Base-by-base conservation (phyloP, 1,140 invertebrate species). In the Octopus bimaculoides region DNA sequence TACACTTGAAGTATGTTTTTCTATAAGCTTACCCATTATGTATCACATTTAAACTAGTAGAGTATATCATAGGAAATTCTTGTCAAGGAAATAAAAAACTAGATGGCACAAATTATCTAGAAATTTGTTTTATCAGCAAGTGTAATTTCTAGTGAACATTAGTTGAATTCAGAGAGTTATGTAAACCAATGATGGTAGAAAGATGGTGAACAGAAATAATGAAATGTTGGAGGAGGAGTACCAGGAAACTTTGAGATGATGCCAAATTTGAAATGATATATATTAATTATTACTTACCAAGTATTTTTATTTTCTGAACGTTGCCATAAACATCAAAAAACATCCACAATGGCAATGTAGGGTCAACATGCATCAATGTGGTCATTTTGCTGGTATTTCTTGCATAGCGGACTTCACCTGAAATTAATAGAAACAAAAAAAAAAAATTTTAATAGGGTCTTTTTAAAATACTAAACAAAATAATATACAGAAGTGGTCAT, bases 261-360 rank as follows among this genome's bases (percentile, higher is more conserved):
- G 26, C 26, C 26, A 41, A 41, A 41, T 41, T 41, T 41, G 26
- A 41, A 41, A 41, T 41, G 26, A 41, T 41, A 41, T 41, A 41
- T 41, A 41, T 3, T n/a, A 66, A 12, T 5, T 5, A 79, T 4
- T 41, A 83, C 85, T 87, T 86, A 91, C 92, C 94, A 54, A 96
- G 88, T 84, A 95, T 92, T 81, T 94, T 92, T 9, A 99, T 94
- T 84, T 95, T 94, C 86, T 95, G 94, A 3, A 97, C 98, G 79
- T 95, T 96, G 0, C 97, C 97, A 86, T 98, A 98, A 0, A 99
- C 93, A 88, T 99, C 97, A 80, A 98, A 95, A 89, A 98, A 98
- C 3, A 96, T 95, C 97, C 97, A 99, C 0, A 99, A 89, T 5
- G 88, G 88, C n/a, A 89, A 81, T 9, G 88, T 95, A 84, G 96